These are phyloP conservation scores for Oscheius sp. DNA, from an alignment of 2,888 invertebrate genomes.

Conservation along the genomic window DNA sequence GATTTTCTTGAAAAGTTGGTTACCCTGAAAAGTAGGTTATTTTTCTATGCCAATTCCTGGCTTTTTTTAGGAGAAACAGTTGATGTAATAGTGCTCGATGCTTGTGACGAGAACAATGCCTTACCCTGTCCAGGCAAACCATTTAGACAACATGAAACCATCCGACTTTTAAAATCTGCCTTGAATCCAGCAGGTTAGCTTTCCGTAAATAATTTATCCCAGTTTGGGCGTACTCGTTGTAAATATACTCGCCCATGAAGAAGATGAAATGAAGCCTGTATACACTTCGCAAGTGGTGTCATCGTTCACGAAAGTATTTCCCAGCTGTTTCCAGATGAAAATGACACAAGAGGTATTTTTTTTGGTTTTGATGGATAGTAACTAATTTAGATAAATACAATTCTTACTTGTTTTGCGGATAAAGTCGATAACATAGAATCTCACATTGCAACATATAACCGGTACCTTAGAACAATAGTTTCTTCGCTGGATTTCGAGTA, in stretches of 20 bases:
- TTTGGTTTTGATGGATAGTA: too few relatives aligned
- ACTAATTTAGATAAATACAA: constrained; percentile 26
- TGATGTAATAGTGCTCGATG: constrained; percentile 66
- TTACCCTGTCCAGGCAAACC: constrained; percentile 61
- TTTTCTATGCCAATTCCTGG: not conserved
- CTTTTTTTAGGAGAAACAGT: constrained; percentile 47
- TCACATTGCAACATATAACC: constrained; percentile 19
- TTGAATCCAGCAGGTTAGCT: constrained; percentile 44
- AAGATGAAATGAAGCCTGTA: constrained; percentile 6
- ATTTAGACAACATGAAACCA: constrained; percentile 45
- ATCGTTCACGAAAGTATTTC: constrained; percentile 35
- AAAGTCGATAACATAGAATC: constrained; percentile 13
- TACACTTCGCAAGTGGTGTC: not conserved
- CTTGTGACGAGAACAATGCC: constrained; percentile 57
- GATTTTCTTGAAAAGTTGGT: constrained; percentile 40
- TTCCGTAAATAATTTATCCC: not conserved
- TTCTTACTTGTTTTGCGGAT: constrained; percentile 27
- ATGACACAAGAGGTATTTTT: constrained; percentile 36
- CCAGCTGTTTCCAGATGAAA: constrained; percentile 44
- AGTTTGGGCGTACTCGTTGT: constrained; percentile 44
- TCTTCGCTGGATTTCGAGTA: constrained; percentile 8
- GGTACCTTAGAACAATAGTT: constrained; percentile 12
- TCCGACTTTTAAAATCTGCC: constrained; percentile 41
- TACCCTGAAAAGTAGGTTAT: not conserved
- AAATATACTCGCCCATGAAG: constrained; percentile 45